Percentiles rank a stretch among this genome's conserved stretches.
Evolutionary conservation across 2,113 vertebrate genomes (phyloP).

Genomic region (Mohoua ochrocephala): DNA sequence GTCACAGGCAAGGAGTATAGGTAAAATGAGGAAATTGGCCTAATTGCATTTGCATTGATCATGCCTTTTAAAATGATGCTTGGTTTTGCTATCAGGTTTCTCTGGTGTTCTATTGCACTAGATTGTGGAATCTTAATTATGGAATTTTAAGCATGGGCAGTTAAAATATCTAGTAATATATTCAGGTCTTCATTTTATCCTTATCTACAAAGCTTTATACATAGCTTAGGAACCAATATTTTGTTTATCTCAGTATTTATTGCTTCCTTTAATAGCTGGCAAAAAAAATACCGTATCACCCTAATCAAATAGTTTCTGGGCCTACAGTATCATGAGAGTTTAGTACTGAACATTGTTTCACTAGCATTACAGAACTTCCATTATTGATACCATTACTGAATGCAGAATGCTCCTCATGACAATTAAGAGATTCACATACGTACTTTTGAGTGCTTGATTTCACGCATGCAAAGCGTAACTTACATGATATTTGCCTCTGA

Average conservation of each 20-base stretch:
- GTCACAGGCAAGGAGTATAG: not conserved
- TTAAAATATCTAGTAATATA: not conserved
- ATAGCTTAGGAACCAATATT: not conserved
- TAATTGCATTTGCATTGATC: not conserved
- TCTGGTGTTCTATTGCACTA: not conserved
- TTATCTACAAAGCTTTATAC: not conserved
- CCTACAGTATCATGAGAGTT: not conserved
- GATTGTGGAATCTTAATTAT: not conserved
- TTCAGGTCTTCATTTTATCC: not conserved
- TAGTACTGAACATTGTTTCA: not conserved
- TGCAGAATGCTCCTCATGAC: not conserved
- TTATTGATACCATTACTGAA: not conserved
- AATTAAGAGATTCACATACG: not conserved
- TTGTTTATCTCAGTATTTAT: not conserved
- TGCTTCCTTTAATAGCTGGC: not conserved
- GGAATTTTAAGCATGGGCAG: not conserved
- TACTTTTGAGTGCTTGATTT: not conserved
- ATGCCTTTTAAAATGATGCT: not conserved
- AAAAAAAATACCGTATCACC: not conserved
- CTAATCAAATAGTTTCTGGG: not conserved
- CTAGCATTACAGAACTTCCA: not conserved
- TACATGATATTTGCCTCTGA: not conserved
- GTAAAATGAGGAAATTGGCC: not conserved
- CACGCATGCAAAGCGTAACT: not conserved
- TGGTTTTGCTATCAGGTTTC: not conserved